These are phyloP conservation scores for Oceanodroma tethys DNA, from an alignment of 2,113 vertebrate species.

Conservation along the genomic window DNA sequence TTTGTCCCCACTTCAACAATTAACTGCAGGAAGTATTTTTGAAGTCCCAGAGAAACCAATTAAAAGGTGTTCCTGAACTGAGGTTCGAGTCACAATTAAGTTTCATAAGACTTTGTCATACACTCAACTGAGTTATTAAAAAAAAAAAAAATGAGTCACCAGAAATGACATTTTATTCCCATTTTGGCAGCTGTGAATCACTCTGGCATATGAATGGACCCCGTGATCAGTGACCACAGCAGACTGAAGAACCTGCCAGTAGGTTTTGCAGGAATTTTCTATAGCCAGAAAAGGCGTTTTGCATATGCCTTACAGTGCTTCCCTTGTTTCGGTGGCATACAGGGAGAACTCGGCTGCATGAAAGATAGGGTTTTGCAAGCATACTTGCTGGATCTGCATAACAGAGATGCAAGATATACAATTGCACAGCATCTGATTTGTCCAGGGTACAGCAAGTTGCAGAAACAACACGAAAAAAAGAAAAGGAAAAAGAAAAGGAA, in stretches of 20 bases:
- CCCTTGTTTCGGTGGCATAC: background rate
- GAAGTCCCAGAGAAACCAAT: slow-evolving; percentile 56
- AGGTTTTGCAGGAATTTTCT: background rate
- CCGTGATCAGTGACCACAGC: background rate
- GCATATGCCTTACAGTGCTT: fast-evolving
- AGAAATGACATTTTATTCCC: background rate
- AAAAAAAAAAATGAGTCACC: background rate
- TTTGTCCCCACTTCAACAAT: slow-evolving; percentile 10
- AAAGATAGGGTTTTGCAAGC: background rate
- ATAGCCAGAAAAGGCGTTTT: background rate
- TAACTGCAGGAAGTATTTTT: slow-evolving; percentile 19
- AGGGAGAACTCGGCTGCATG: background rate
- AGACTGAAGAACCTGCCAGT: background rate
- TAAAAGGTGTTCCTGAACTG: slow-evolving; percentile 28
- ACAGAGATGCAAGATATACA: background rate
- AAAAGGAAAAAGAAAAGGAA: background rate
- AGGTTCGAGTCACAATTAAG: background rate
- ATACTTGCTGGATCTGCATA: background rate
- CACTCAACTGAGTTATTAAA: background rate
- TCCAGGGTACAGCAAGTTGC: background rate
- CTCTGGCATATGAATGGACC: background rate
- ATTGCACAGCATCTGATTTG: background rate
- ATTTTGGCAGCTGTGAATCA: background rate
- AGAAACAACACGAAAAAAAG: background rate
- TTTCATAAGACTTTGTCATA: background rate